Base-by-base conservation (phyloP, 2,888 invertebrate genomes). In the Eupelmus urozonus region DNA sequence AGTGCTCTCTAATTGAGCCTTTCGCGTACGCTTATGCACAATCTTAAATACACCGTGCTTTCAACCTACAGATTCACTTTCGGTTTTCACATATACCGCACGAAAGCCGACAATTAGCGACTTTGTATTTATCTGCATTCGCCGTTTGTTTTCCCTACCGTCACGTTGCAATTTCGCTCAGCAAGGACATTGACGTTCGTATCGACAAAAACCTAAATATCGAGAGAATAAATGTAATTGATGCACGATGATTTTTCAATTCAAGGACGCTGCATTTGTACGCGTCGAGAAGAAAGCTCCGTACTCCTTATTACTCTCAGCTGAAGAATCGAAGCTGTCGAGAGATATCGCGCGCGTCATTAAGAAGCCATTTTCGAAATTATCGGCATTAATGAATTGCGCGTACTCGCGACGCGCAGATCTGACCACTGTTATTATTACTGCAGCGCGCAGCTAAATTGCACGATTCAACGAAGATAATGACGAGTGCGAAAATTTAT, bases 351-450 rank as follows among this genome's bases (percentile, higher is more conserved):
- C 18, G 27, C 11, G 55, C 34, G 55, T 72, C 63, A 72, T 72
- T 72, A 72, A 53, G 55, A n/a, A 63, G 40, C 23, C 27, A 72
- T 49, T 75, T 60, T 27, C 20, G 13, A 57, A 66, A 66, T 67
- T 34, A 75, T 75, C 60, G 9, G 60, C 49, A 51, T 67, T 75
- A 75, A 75, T 75, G 67, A 57, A 75, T 60, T 40, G 53, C 40
- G 18, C 27, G 23, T 34, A 34, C 9, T 34, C 34, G 9, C 34
- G 34, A 34, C 16, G 16, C 7, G 16, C 4, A 18, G 53, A 53
- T 18, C 34, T 11, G 42, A 65, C 27, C 57, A 25, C 16, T 20
- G 53, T 62, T 25, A 34, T 73, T 67, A 67, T 67, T 73, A 45
- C 18, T 3, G n/a, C n/a, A n/a, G n/a, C n/a, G n/a, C n/a, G 0